Evolutionary conservation across 2,888 invertebrate genomes (phyloP).

Genomic region (Yponomeuta evonymella): DNA sequence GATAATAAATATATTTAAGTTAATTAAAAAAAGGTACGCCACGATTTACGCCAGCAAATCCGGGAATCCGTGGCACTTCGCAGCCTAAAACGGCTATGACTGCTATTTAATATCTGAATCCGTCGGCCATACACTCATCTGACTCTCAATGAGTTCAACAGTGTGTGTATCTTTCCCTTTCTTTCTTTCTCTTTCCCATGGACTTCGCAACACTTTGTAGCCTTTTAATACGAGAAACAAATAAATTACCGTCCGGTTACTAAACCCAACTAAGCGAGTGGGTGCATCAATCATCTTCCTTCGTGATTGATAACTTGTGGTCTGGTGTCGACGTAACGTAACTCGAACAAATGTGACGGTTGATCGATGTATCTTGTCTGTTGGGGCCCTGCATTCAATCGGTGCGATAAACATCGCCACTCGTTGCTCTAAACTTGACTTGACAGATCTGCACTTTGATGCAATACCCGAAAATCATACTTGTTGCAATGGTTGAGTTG

Average conservation of each 20-base stretch:
- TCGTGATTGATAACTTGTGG: constrained; percentile 6
- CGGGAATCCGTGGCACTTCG: too few species aligned
- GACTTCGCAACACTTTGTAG: background rate
- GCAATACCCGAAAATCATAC: too few species aligned
- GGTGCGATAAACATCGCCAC: background rate
- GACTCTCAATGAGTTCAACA: too few species aligned
- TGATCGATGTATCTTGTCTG: background rate
- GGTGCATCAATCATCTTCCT: background rate
- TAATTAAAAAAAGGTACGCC: too few species aligned
- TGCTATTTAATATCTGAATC: too few species aligned
- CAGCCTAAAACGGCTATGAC: too few species aligned
- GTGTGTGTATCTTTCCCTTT: background rate
- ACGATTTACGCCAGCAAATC: too few species aligned
- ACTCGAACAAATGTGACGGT: constrained; percentile 4
- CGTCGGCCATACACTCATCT: too few species aligned
- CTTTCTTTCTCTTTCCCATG: background rate
- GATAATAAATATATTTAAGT: too few species aligned
- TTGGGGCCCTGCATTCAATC: background rate
- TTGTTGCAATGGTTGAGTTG: too few species aligned
- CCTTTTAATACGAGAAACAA: background rate
- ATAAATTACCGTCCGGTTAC: background rate
- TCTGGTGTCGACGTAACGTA: background rate
- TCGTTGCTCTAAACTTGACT: too few species aligned
- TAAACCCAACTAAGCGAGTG: background rate
- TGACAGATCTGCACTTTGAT: too few species aligned